Evolutionary conservation across 1,140 invertebrate genomes (phyloP).

Genomic region (Mya arenaria): DNA sequence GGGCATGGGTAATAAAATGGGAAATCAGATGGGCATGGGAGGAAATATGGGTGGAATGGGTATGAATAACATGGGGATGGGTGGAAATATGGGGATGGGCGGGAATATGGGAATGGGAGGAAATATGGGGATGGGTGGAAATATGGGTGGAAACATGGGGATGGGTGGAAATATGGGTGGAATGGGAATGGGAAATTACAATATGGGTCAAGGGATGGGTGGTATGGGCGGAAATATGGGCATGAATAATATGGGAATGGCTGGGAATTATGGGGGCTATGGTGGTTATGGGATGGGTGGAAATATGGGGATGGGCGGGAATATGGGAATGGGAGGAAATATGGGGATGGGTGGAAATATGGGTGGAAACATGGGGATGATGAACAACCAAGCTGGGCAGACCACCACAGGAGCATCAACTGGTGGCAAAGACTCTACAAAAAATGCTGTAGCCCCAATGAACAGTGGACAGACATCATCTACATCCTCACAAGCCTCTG

Average conservation of each 20-base stretch:
- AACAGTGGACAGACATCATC: not conserved
- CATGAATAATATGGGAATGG: slow-evolving; percentile 47
- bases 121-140: slow-evolving; percentile 19
- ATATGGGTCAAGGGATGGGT: not conserved
- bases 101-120: slow-evolving; percentile 11
- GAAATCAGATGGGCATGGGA: slow-evolving; percentile 20
- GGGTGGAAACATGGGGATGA: not conserved
- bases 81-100: slow-evolving; percentile 49
- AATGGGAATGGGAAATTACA: slow-evolving; percentile 33
- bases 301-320: slow-evolving; percentile 37
- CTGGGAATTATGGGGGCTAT: slow-evolving; percentile 18
- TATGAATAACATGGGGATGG: slow-evolving; percentile 46
- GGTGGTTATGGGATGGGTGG: slow-evolving; percentile 25
- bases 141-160: not conserved
- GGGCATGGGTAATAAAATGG: slow-evolving; percentile 37
- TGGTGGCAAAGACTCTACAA: not conserved
- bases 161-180: not conserved
- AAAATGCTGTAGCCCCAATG: not conserved
- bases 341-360: slow-evolving; percentile 14
- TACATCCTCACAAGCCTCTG: not conserved
- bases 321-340: slow-evolving; percentile 18
- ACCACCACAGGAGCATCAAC: not conserved
- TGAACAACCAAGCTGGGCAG: not conserved
- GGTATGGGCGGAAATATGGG: not conserved
- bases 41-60: slow-evolving; percentile 38